Evolutionary conservation across 2,797 vertebrate species (phyloP).

Genomic region (Glyptemys insculpta): DNA sequence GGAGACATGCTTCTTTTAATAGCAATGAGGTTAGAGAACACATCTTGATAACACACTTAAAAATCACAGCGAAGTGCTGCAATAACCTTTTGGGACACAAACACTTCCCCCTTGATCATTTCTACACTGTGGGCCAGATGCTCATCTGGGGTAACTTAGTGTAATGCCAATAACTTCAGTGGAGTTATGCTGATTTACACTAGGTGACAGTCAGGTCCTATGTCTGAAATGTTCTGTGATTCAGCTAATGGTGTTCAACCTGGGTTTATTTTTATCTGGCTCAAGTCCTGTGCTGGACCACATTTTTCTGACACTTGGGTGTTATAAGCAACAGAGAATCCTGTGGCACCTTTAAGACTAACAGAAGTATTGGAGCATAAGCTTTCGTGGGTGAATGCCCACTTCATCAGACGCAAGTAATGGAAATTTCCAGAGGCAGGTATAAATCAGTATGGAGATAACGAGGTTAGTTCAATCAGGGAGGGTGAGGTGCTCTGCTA

Average conservation of each 20-base stretch:
- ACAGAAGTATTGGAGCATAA: no score
- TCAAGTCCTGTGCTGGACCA: neutral
- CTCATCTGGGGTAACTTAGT: neutral
- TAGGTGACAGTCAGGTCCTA: neutral
- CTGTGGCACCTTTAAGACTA: no score
- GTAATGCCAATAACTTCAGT: neutral
- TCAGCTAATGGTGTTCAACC: neutral
- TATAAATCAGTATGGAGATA: no score
- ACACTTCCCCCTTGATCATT: neutral
- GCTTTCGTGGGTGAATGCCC: no score
- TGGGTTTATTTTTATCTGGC: neutral
- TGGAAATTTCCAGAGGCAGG: no score
- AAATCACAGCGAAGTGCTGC: neutral
- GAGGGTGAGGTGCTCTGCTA: no score
- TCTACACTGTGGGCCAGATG: neutral
- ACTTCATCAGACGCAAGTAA: no score
- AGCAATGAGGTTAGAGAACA: neutral
- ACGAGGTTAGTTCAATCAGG: no score
- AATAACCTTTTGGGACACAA: neutral
- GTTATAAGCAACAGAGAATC: neutral
- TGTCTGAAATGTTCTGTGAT: neutral
- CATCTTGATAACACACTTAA: neutral
- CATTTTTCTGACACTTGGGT: neutral
- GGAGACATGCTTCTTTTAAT: rapidly evolving
- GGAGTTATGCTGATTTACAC: neutral